These are phyloP conservation scores for Dyspetes luteomarginatus DNA, from an alignment of 2,888 invertebrate species.

Conservation along the genomic window DNA sequence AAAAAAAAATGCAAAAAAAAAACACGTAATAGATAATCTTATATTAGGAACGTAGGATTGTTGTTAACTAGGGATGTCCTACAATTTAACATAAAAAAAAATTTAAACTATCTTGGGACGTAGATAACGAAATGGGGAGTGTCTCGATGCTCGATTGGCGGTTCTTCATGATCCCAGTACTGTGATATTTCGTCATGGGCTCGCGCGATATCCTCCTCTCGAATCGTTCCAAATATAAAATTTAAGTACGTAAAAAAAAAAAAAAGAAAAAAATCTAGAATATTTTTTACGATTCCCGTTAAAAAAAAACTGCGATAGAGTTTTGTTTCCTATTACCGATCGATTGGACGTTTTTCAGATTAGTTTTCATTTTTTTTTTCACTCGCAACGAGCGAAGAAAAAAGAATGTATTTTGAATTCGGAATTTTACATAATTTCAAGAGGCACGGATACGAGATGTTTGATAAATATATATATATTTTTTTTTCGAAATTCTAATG, in stretches of 20 bases:
- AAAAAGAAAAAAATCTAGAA: neutral
- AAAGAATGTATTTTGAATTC: slow-evolving; percentile 7
- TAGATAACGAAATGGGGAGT: slow-evolving; percentile 74
- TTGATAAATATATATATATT: slow-evolving; percentile 69
- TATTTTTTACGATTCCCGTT: neutral
- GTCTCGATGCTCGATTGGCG: slow-evolving; percentile 74
- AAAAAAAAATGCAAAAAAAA: slow-evolving; percentile 24
- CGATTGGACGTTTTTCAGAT: slow-evolving; percentile 1
- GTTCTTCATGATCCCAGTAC: slow-evolving; percentile 77
- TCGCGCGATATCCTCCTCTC: slow-evolving; percentile 68
- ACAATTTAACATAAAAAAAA: slow-evolving; percentile 72
- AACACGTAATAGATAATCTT: slow-evolving; percentile 75
- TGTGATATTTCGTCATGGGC: slow-evolving; percentile 82
- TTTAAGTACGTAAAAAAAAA: neutral
- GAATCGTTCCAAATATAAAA: slow-evolving; percentile 19
- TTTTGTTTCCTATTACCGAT: slow-evolving; percentile 18
- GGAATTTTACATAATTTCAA: slow-evolving; percentile 20
- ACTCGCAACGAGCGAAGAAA: neutral
- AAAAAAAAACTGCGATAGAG: neutral
- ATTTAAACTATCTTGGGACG: slow-evolving; percentile 75
- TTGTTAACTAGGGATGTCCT: slow-evolving; percentile 79
- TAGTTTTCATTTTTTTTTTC: neutral
- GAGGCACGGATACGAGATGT: slow-evolving; percentile 72
- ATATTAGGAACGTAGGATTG: slow-evolving; percentile 79
- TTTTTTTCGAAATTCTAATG: slow-evolving; percentile 72